Evolutionary conservation across 2,113 vertebrate species (phyloP).

Genomic region (Eptatretus burgeri): DNA sequence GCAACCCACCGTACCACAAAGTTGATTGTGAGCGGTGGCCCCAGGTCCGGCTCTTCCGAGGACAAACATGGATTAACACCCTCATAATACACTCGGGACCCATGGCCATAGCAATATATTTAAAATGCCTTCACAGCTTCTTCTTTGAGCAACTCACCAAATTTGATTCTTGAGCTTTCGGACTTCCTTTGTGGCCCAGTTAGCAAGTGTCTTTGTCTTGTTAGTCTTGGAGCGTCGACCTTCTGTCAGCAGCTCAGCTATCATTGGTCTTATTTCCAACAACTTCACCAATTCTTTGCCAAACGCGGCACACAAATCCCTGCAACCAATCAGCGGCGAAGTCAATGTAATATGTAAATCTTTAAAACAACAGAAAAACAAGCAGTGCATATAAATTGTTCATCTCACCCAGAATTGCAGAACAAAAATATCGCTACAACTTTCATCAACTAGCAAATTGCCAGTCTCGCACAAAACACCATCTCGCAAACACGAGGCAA

Average conservation of each 20-base stretch:
- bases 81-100: neutral
- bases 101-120: neutral
- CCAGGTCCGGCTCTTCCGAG: no score
- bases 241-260: slow-evolving; percentile 81
- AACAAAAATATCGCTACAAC: no score
- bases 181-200: slow-evolving; percentile 94
- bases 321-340: slow-evolving; percentile 12
- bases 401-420: no score
- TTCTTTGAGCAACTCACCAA: slow-evolving; percentile 27
- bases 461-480: no score
- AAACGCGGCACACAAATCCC: slow-evolving; percentile 76
- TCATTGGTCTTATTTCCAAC: slow-evolving; percentile 72
- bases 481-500: no score
- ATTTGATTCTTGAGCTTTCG: slow-evolving; percentile 93
- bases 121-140: neutral
- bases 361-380: neutral
- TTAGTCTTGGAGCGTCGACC: slow-evolving; percentile 70
- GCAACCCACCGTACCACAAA: no score
- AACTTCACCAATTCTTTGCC: slow-evolving; percentile 89
- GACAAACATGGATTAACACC: no score
- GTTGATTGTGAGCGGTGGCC: no score
- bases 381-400: neutral
- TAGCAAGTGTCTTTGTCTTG: slow-evolving; percentile 85
- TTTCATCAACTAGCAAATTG: no score
- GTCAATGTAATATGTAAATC: neutral